Base-by-base conservation (phyloP, 1,140 invertebrate genomes). In the Drosophila sturtevanti region DNA sequence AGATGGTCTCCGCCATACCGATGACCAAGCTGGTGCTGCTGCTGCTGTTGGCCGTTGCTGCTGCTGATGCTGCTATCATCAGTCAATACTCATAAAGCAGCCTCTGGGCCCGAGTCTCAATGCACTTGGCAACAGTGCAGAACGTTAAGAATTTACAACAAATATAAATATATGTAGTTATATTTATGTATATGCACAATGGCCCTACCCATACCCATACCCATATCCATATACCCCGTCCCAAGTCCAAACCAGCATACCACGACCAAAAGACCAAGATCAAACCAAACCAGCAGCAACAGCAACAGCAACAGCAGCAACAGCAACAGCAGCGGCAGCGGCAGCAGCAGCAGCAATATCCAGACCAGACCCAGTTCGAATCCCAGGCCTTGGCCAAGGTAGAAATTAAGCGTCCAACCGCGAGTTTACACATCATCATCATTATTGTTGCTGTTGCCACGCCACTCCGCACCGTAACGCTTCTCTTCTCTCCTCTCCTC, bases 351-450 rank as follows among this genome's bases (percentile, higher is more conserved):
- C 41, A 44, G 41, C 41, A n/a, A n/a, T n/a, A n/a, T n/a, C 4
- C 4, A 55, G 52, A 56, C 54, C 54, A 56, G 54, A 27, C 22
- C 51, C 59, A 61, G 61, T 55, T 44, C 67, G 61, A 51, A 72
- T 64, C 66, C 65, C 55, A 51, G 63, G 63, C 68, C 77, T 74
- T 73, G 82, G 75, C 75, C 82, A 89, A 72, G 79, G 84, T 76
- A 87, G 84, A 87, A 86, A 86, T 86, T 86, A 86, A 86, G 82
- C 82, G 82, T 82, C 82, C 82, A 81, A 86, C 82, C 82, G 82
- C 82, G 82, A 89, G 84, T 89, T 89, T 89, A 89, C 84, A 89
- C 84, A 89, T 89, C 84, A 89, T 89, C 84, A 89, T 89, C 84
- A 89, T 87, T 87, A 87, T 87, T 76, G 84, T 87, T 81, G 82